Conservation (phyloP, 92 coral and sea anemone species). For the Paragorgia papillata region DNA sequence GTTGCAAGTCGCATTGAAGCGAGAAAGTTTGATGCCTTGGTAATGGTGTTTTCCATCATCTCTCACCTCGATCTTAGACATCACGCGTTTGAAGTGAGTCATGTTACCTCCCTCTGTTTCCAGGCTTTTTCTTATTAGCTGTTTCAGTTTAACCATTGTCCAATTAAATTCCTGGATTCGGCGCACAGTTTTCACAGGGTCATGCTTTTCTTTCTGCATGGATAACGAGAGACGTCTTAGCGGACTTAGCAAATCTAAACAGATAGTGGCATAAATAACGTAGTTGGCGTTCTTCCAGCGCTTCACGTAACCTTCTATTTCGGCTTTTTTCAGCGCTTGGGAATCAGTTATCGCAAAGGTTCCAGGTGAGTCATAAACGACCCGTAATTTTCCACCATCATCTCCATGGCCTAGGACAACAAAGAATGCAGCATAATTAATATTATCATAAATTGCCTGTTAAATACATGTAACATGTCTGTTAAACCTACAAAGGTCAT, state of each 20-base stretch:
- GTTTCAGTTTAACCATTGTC: constrained; percentile 17
- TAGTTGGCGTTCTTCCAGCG: constrained; percentile 1
- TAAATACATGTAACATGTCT: too few species aligned
- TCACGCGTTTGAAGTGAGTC: not conserved
- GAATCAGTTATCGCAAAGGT: not conserved
- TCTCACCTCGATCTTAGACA: not conserved
- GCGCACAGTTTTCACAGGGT: not conserved
- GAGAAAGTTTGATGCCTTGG: constrained; percentile 9
- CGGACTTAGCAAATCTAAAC: not conserved
- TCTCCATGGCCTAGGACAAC: too few species aligned
- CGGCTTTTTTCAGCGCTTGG: constrained; percentile 7
- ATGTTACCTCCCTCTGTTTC: constrained; percentile 9
- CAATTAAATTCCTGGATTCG: not conserved
- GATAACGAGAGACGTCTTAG: not conserved
- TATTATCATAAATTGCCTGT: too few species aligned
- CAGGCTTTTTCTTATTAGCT: not conserved
- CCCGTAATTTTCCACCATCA: not conserved
- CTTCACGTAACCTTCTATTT: constrained; percentile 18
- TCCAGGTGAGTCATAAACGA: constrained; percentile 6
- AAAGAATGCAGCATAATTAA: too few species aligned
- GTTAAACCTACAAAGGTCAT: constrained; percentile 31
- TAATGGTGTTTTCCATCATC: constrained; percentile 13
- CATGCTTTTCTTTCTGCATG: constrained; percentile 6
- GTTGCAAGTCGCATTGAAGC: not conserved
- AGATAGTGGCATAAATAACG: not conserved